phyloP scores from a whole-genome alignment of 2,888 invertebrate species.

The Amphipyra berbera region DNA sequence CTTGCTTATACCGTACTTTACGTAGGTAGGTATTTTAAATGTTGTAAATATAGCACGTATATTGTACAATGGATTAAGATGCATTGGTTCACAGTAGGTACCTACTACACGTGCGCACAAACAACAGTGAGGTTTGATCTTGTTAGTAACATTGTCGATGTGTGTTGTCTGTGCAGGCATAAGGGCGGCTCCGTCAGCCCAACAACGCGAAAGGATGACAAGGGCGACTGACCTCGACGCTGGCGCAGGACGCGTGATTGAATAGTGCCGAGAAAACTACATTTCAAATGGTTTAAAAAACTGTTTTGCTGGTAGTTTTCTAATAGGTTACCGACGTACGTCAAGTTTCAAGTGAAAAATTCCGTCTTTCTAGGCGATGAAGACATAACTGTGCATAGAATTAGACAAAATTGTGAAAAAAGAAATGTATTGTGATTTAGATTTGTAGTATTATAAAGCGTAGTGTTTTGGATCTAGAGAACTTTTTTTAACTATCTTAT shows the following conservation, averaged over 20 bases:
- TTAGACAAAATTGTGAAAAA: neutral
- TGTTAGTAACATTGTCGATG: slow-evolving; percentile 5
- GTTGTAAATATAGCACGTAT: no score
- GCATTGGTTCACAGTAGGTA: no score
- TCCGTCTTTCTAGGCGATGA: neutral
- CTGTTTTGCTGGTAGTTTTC: slow-evolving; percentile 67
- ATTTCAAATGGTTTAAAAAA: slow-evolving; percentile 62
- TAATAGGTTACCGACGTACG: slow-evolving; percentile 19
- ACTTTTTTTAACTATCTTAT: no score
- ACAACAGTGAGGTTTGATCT: neutral
- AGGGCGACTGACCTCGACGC: slow-evolving; percentile 61
- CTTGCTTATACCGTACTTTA: no score
- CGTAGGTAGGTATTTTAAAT: no score
- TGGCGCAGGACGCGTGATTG: slow-evolving; percentile 61
- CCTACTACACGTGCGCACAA: no score
- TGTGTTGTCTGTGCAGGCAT: slow-evolving; percentile 37
- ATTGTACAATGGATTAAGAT: no score
- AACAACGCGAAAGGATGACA: slow-evolving; percentile 59
- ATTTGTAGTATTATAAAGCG: neutral
- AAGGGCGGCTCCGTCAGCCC: slow-evolving; percentile 56
- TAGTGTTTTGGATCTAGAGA: no score
- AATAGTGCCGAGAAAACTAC: slow-evolving; percentile 54
- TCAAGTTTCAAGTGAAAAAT: slow-evolving; percentile 16
- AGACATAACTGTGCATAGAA: neutral
- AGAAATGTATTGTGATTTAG: slow-evolving; percentile 2